Percentiles rank a stretch among this genome's conserved stretches.
Evolutionary conservation across 2,113 vertebrate genomes (phyloP).

Genomic region (Indicator maculatus): DNA sequence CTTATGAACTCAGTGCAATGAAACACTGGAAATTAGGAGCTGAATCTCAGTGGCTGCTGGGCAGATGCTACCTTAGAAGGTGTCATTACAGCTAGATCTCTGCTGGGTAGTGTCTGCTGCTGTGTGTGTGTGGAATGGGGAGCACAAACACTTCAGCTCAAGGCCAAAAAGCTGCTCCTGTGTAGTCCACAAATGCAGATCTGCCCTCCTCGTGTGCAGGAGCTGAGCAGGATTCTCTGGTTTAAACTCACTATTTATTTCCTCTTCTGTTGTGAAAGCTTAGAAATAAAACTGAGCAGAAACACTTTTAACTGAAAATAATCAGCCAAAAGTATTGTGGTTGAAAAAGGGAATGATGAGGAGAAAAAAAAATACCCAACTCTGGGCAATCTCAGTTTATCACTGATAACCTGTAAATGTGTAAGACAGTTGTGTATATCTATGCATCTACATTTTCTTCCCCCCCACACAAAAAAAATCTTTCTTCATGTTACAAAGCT

Average conservation of each 20-base stretch:
- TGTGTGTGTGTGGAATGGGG: background rate
- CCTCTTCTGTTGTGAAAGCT: background rate
- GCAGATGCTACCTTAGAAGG: background rate
- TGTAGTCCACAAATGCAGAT: accelerated
- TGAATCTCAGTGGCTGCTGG: background rate
- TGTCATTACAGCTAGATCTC: background rate
- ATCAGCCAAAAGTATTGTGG: background rate
- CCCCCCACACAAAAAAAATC: background rate
- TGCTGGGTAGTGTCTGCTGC: background rate
- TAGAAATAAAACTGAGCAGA: background rate
- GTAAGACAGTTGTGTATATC: background rate
- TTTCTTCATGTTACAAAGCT: constrained; percentile 14
- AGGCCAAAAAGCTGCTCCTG: background rate
- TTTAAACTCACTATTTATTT: background rate
- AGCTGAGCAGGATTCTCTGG: background rate
- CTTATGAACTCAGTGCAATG: background rate
- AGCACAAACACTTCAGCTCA: accelerated
- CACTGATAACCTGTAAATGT: background rate
- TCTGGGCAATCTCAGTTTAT: background rate
- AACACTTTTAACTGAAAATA: background rate
- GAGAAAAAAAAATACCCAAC: background rate
- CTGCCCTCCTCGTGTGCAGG: accelerated
- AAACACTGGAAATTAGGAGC: background rate
- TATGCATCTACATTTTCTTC: background rate
- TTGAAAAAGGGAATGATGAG: background rate